Conservation (phyloP, 2,888 invertebrate species). For the Lumbricus terrestris region DNA sequence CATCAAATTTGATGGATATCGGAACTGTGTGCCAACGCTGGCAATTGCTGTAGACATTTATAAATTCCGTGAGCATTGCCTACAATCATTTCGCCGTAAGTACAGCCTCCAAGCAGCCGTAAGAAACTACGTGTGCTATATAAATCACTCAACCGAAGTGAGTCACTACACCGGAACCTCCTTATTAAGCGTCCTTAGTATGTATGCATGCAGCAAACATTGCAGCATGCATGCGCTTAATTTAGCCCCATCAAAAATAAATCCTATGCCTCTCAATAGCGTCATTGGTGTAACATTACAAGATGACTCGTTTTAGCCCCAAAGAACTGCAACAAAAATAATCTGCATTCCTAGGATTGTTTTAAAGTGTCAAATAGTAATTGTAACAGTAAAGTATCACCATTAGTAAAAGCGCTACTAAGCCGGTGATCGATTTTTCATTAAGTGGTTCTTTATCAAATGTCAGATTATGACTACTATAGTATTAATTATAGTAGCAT, state of each 20-base stretch:
- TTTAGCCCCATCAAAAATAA: background rate
- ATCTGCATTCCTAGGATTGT: background rate
- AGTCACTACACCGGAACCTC: background rate
- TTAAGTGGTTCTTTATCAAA: no score
- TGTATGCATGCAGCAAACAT: background rate
- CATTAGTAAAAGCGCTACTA: background rate
- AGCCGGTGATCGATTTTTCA: background rate
- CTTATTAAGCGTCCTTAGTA: background rate
- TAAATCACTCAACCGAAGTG: background rate
- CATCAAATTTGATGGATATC: background rate
- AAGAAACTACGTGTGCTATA: background rate
- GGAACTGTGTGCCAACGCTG: background rate
- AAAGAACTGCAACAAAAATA: background rate
- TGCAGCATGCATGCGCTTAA: background rate
- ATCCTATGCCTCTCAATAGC: background rate
- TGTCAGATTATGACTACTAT: background rate
- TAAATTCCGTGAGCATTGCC: background rate
- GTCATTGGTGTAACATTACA: background rate
- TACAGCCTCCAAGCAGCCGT: background rate
- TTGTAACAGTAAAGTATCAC: background rate
- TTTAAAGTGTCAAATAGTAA: background rate
- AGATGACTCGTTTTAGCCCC: background rate
- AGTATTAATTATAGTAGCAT: background rate
- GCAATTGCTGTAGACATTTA: conserved; percentile 3
- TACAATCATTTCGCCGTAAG: background rate